Evolutionary conservation across 2,113 vertebrate species (phyloP), one percentile per base, ranked within the genome.

Genomic region (Platycercus adscitus): DNA sequence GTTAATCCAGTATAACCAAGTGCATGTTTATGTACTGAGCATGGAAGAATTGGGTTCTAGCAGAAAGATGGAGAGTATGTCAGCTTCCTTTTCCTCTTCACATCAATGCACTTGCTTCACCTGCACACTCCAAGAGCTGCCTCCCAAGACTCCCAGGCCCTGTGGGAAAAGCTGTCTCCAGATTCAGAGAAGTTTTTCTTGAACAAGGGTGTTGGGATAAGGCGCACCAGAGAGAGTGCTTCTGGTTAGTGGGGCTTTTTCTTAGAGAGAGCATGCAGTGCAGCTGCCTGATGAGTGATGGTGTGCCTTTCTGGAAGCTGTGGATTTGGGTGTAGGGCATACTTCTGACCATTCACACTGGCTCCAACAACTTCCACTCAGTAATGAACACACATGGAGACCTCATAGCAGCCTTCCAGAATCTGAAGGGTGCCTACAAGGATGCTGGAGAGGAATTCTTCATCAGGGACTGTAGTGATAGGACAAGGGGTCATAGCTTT

Each of bases 91-190:
- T 9, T 49, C 13, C 10, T 60, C 16, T 28, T 58, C 58, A 11
- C 0, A 0, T 15, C 11, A 83, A 23, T 14, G 7, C 9, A 7
- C 1, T 9, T 73, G 14, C 37, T 70, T 43, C 2, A 55, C 20
- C 43, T 60, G 9, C 10, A 25, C 1, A 3, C 11, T 39, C 39
- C 35, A 39, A 39, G 23, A 81, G 4, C 29, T n/a, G 52, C 13
- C 18, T 60, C 7, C 29, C 3, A 20, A 65, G 6, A 21, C 37
- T 93, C 29, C 3, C 56, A 14, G 13, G 49, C 13, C 11, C 19
- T 50, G 1, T 7, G 5, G 10, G 37, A 17, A 71, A 66, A 78
- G 28, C 23, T 53, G 29, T 31, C 21, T 17, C 19, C 39, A 64
- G 39, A 53, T 23, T 2, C 23, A 72, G 16, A 39, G 35, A 41